Evolutionary conservation across 1,140 invertebrate genomes (phyloP), one percentile per base, ranked within the genome.

Genomic region (Trichonephila inaurata): DNA sequence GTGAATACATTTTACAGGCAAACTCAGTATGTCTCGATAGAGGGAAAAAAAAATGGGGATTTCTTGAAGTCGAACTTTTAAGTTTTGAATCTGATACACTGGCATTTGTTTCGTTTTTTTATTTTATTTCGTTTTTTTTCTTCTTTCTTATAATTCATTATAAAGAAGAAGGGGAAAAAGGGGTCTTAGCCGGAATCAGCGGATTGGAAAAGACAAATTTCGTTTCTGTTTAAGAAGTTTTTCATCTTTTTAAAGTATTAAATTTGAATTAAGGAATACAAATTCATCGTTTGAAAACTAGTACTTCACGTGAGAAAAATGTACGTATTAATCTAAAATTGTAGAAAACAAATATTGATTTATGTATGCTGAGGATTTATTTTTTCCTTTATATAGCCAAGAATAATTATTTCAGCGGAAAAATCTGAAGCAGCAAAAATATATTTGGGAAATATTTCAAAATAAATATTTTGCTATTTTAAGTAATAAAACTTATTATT

Each of bases 1-100:
- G 83, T 85, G 83, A 85, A 85, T 60, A 58, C 83, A 58, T 85
- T 85, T 85, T 61, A 85, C 83, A 61, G 83, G 21, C 14, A 24
- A 60, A n/a, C 51, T 24, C n/a, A 10, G 51, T 85, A 18, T 16
- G 44, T 69, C n/a, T 69, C 66, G 21, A 24, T 24, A 14, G 24
- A 60, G 58, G 33, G 33, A 40, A 28, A 60, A 28, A n/a, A 85
- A 60, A 61, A 51, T 51, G 33, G 33, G 33, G 58, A 60, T 60
- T 60, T 61, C 40, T 14, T 51, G 21, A 60, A 85, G 51, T 60
- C 83, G 40, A 51, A 85, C 44, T 85, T 85, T 85, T 61, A 44
- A 61, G 83, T 33, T 85, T 85, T 60, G n/a, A 77, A 61, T 85
- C 51, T 60, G 83, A 60, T 85, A n/a, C 24, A 19, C n/a, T 60